These are phyloP conservation scores for Sarcophaga subvicina DNA, from an alignment of 2,888 invertebrate genomes.

Conservation along the genomic window DNA sequence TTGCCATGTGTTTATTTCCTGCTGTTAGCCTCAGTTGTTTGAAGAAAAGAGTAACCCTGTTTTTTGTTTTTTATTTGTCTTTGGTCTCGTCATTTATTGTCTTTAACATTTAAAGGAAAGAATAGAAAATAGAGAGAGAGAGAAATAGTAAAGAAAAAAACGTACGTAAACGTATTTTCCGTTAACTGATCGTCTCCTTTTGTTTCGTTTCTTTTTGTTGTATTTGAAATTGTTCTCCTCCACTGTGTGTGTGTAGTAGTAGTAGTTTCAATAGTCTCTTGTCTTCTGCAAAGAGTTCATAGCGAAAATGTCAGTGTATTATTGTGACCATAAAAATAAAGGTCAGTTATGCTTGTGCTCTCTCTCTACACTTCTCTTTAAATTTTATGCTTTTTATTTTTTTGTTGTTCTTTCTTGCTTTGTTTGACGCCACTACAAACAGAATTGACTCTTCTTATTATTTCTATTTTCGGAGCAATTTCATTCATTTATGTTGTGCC, in stretches of 20 bases:
- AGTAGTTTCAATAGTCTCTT: slow-evolving; percentile 6
- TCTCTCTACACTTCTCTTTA: not conserved
- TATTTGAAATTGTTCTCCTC: no score
- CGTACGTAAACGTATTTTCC: slow-evolving; percentile 14
- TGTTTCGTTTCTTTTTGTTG: slow-evolving; percentile 5
- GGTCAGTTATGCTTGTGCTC: slow-evolving; percentile 52
- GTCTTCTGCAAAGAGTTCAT: not conserved
- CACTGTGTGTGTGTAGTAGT: not conserved
- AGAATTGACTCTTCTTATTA: slow-evolving; percentile 1
- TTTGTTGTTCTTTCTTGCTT: not conserved
- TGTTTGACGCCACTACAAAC: not conserved
- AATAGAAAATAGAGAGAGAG: not conserved
- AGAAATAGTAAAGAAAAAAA: not conserved
- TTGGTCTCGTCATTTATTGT: no score
- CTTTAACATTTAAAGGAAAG: no score
- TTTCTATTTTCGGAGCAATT: slow-evolving; percentile 48
- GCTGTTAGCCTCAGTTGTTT: no score
- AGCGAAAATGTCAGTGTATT: slow-evolving; percentile 60
- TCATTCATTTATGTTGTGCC: slow-evolving; percentile 25
- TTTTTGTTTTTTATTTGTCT: no score
- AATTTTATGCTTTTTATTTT: slow-evolving; percentile 8
- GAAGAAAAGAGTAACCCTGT: no score
- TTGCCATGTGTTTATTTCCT: no score
- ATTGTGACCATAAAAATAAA: slow-evolving; percentile 60
- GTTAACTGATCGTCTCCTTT: slow-evolving; percentile 42